Conservation (phyloP, 2,888 invertebrate species). For the Oscheius sp. region DNA sequence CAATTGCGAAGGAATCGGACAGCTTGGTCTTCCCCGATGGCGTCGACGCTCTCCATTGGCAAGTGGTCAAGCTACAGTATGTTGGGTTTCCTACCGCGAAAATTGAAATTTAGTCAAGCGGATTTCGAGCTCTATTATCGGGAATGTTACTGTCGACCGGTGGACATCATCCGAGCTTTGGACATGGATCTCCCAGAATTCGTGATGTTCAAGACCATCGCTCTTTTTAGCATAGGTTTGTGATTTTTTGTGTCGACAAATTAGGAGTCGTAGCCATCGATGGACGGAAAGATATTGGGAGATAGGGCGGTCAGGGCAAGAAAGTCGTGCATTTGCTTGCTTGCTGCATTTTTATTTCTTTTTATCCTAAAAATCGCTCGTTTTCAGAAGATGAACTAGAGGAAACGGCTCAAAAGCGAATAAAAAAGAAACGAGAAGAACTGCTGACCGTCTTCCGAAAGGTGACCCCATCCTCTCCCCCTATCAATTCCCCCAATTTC, state of each 20-base stretch:
- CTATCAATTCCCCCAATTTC: neutral
- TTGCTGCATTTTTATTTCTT: no score
- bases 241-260: neutral
- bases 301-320: no score
- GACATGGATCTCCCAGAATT: constrained; percentile 47
- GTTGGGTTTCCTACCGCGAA: neutral
- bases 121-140: constrained; percentile 46
- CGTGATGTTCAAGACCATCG: constrained; percentile 57
- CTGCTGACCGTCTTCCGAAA: neutral
- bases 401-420: neutral
- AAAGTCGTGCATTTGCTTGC: no score
- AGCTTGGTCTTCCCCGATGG: constrained; percentile 55
- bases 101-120: constrained; percentile 1
- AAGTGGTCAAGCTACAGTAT: neutral
- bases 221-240: constrained; percentile 43
- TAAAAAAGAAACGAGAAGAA: neutral
- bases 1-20: constrained; percentile 39
- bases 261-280: no score
- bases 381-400: neutral
- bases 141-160: constrained; percentile 52
- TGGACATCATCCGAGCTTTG: constrained; percentile 43
- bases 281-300: no score
- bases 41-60: constrained; percentile 39
- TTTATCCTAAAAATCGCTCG: neutral
- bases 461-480: neutral